Evolutionary conservation across 2,888 invertebrate species (phyloP), one percentile per base, ranked within the genome.

Genomic region (Hofmannophila pseudospretella): DNA sequence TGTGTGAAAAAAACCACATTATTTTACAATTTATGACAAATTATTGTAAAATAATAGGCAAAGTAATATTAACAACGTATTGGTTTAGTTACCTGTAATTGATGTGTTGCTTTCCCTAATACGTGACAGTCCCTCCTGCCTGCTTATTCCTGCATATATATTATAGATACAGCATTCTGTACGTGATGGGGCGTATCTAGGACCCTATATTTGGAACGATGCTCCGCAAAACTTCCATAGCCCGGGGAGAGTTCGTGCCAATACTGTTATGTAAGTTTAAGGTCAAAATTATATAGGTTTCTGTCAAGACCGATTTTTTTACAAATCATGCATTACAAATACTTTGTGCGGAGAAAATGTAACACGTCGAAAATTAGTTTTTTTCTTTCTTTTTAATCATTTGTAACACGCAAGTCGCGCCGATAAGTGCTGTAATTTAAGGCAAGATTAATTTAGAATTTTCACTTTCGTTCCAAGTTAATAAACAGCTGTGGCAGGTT

Each of bases 171-270:
- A 29, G 37, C 34, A 33, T 35, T 32, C 44, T 36, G 37, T 54
- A 61, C 66, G 62, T 61, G 65, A 67, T 45, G 51, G 58, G 70
- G 70, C 59, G 66, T 67, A 47, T 38, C 49, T 39, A 35, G 36
- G 40, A 39, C 40, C 43, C 62, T 60, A 59, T 59, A 62, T 64
- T 59, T 59, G 62, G 62, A 36, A 41, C 49, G 51, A 36, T 38
- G 45, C 43, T 49, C 44, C 39, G 39, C 45, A 42, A 44, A 44
- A 44, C 41, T 50, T 42, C 42, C 40, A 49, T 45, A 41, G 52
- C 58, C 55, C 14, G 44, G 45, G 62, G 67, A 54, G 47, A 57
- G 45, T 54, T 67, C 67, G 60, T 61, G 64, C 54, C 52, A 57
- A 54, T 54, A 44, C 51, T 34, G 47, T 58, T 59, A 56, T 51